Evolutionary conservation across 35 echinoderm and acorn worm genomes (phyloP).

Genomic region (Diadema setosum): DNA sequence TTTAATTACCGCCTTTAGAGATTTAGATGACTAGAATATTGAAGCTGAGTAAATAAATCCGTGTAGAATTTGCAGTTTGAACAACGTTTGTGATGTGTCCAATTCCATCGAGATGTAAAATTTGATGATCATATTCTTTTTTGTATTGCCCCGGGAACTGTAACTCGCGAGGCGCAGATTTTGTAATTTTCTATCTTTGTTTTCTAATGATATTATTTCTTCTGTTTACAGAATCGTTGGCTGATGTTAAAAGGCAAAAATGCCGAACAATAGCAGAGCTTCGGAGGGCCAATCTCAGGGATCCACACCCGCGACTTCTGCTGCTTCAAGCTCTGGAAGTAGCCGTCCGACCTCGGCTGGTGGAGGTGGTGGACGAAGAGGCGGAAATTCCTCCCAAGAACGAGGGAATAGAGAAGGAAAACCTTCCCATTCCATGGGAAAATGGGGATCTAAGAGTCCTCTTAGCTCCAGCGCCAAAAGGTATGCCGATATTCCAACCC

Average conservation of each 20-base stretch:
- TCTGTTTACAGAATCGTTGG: background rate
- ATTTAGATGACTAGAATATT: no score
- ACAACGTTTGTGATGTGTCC: background rate
- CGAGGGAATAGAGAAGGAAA: background rate
- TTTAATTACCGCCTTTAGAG: no score
- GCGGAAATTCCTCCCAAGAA: background rate
- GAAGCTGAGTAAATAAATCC: background rate
- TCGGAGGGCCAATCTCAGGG: background rate
- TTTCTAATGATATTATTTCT: background rate
- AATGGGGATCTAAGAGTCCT: background rate
- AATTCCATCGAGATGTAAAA: conserved; percentile 3
- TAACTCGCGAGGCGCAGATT: background rate
- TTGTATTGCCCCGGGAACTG: background rate
- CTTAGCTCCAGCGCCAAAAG: conserved; percentile 45
- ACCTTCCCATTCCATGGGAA: background rate
- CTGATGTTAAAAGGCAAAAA: background rate
- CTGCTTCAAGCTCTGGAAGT: background rate
- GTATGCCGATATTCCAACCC: background rate
- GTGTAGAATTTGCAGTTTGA: background rate
- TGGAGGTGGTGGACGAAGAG: background rate
- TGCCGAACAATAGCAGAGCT: conserved; percentile 10
- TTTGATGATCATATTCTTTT: background rate
- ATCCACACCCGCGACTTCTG: background rate
- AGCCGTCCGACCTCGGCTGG: background rate
- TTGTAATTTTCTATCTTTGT: background rate